Evolutionary conservation across 2,797 vertebrate species (phyloP).

Genomic region (Paramormyrops hopkinsi): DNA sequence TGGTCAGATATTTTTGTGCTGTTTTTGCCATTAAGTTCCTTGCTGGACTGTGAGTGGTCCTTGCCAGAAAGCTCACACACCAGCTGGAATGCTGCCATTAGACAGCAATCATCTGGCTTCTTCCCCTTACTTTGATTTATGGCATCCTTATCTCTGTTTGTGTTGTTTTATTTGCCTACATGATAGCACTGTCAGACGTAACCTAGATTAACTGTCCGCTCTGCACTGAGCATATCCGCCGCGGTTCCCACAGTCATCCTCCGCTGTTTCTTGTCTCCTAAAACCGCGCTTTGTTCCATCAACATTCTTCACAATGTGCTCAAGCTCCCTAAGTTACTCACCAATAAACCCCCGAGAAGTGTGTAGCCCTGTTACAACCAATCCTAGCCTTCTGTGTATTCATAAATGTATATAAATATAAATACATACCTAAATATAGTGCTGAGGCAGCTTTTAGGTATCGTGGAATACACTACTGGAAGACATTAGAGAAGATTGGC

Average conservation of each 20-base stretch:
- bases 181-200: constrained; percentile 49
- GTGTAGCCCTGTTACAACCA: not conserved
- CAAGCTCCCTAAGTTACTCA: not conserved
- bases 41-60: not conserved
- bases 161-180: constrained; percentile 51
- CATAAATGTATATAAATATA: not conserved
- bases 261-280: constrained; percentile 30
- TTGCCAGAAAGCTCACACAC: not conserved
- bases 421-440: not conserved
- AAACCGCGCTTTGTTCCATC: constrained; percentile 21
- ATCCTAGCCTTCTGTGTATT: not conserved
- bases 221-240: constrained; percentile 24
- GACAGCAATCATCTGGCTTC: constrained; percentile 35
- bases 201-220: constrained; percentile 47
- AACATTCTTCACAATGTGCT: not conserved
- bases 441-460: not conserved
- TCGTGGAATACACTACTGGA: not conserved
- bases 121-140: constrained; percentile 45
- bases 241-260: constrained; percentile 32
- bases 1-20: not conserved
- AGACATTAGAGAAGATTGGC: not conserved
- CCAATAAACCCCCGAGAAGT: not conserved
- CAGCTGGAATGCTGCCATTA: constrained; percentile 32
- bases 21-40: too few relatives aligned
- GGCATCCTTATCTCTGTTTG: constrained; percentile 41